These are phyloP conservation scores for Nephrotoma appendiculata DNA, from an alignment of 2,888 invertebrate genomes.

Conservation along the genomic window DNA sequence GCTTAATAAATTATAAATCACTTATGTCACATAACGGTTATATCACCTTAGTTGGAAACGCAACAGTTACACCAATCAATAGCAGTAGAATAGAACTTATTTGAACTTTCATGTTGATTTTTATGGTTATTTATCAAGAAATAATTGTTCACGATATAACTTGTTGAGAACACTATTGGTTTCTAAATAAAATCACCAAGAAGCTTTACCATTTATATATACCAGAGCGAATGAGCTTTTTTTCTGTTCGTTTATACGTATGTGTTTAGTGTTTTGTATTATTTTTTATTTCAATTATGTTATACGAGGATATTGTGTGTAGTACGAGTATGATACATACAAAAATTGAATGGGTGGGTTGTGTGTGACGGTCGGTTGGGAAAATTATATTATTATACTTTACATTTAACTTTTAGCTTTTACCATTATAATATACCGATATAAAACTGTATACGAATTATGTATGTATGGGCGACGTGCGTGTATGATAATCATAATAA, in stretches of 20 bases:
- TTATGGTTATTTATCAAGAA: background rate
- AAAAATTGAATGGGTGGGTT: background rate
- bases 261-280: background rate
- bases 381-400: background rate
- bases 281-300: background rate
- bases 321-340: background rate
- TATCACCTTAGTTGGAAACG: background rate
- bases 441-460: background rate
- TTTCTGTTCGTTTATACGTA: background rate
- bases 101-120: background rate
- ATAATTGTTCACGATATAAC: background rate
- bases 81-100: background rate
- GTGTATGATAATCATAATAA: background rate
- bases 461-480: background rate
- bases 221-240: background rate
- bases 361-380: background rate
- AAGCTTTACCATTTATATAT: background rate
- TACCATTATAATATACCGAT: background rate
- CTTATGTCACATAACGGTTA: background rate
- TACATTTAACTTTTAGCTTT: background rate
- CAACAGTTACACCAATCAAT: background rate
- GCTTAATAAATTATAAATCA: background rate
- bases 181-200: background rate
- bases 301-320: background rate
- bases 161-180: background rate